These are phyloP conservation scores for Drosophila crucigera DNA, from an alignment of 2,888 invertebrate species.

Conservation along the genomic window DNA sequence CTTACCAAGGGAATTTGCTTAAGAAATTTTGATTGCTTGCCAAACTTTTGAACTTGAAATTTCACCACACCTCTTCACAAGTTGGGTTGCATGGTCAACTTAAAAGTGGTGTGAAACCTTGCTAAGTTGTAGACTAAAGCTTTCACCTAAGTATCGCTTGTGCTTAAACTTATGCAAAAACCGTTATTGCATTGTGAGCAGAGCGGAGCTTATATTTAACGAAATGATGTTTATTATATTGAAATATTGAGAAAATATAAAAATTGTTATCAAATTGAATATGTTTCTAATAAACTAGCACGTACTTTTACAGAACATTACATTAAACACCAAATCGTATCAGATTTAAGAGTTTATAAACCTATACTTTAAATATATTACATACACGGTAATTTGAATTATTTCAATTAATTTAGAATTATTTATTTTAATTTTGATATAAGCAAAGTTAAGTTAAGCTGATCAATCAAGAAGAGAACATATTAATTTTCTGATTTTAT, in stretches of 20 bases:
- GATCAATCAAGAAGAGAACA: not conserved
- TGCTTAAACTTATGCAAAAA: not conserved
- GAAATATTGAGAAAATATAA: not conserved
- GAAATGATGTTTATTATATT: not conserved
- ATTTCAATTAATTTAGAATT: not conserved
- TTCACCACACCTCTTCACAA: not conserved
- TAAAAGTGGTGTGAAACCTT: constrained; percentile 34
- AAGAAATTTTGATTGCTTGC: not conserved
- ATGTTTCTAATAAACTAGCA: not conserved
- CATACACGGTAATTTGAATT: not conserved
- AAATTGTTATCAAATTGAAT: not conserved
- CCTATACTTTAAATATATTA: not conserved
- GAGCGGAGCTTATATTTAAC: no score
- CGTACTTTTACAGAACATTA: not conserved
- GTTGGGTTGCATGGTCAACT: constrained; percentile 31
- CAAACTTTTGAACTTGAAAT: constrained; percentile 9
- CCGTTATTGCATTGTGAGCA: not conserved
- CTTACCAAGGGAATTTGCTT: not conserved
- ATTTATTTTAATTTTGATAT: not conserved
- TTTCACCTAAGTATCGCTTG: not conserved
- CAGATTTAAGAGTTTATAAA: not conserved
- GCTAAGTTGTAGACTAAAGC: constrained; percentile 12
- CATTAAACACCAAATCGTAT: not conserved
- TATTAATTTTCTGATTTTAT: not conserved
- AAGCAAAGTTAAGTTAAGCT: not conserved